Evolutionary conservation across 1,140 invertebrate species (phyloP).

Genomic region (Psix sp.): DNA sequence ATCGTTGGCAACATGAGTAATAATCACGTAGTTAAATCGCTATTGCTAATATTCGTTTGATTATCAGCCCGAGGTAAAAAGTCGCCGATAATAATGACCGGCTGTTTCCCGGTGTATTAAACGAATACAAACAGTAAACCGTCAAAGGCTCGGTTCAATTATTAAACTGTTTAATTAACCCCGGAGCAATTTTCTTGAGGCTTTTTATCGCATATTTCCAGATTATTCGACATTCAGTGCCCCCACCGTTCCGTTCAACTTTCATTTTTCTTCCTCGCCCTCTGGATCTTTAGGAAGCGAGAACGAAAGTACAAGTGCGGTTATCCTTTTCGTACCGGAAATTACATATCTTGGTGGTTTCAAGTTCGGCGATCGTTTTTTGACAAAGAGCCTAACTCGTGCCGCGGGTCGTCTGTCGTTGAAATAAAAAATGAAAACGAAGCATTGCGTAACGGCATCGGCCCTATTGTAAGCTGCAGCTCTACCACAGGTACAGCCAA

Average conservation of each 20-base stretch:
- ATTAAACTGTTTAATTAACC: conserved; percentile 38
- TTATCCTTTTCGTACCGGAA: conserved; percentile 51
- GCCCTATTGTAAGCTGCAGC: conserved; percentile 53
- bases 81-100: conserved; percentile 32
- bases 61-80: conserved; percentile 23
- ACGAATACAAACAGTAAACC: conserved; percentile 41
- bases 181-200: conserved; percentile 2
- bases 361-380: conserved; percentile 43
- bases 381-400: conserved; percentile 62
- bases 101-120: conserved; percentile 13
- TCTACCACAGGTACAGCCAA: conserved; percentile 50
- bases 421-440: conserved; percentile 63
- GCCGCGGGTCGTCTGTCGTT: conserved; percentile 59
- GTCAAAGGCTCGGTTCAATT: conserved; percentile 4
- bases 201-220: conserved; percentile 1
- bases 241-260: conserved; percentile 5
- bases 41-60: conserved; percentile 24
- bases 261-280: background rate
- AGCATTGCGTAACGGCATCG: conserved; percentile 67
- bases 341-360: conserved; percentile 58
- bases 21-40: conserved; percentile 40
- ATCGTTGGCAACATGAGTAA: conserved; percentile 20
- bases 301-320: conserved; percentile 44
- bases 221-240: conserved; percentile 9
- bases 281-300: conserved; percentile 14